A percentile compares a stretch with the other conserved stretches of the same genome.
Evolutionary conservation across 1,140 invertebrate genomes (phyloP).

Genomic region (Ceratoteleas bidentatus): DNA sequence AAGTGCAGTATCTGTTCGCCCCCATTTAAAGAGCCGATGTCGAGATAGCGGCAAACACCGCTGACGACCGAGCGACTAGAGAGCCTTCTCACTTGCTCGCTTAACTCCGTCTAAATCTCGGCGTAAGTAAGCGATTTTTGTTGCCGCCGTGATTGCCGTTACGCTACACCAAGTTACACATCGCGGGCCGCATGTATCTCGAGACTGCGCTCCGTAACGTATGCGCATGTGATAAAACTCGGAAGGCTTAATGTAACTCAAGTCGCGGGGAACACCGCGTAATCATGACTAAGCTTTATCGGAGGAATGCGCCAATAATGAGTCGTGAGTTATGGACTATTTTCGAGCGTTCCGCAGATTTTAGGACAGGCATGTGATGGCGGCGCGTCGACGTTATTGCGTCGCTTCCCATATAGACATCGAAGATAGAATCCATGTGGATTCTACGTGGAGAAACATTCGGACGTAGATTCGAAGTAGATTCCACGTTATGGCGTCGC

Average conservation of each 20-base stretch:
- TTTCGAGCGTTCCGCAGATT: slow-evolving; percentile 24
- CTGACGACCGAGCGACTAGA: slow-evolving; percentile 22
- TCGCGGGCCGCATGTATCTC: slow-evolving; percentile 20
- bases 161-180: slow-evolving; percentile 52
- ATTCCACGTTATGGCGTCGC: too few relatives aligned
- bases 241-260: slow-evolving; percentile 51
- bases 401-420: not conserved
- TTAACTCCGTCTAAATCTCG: slow-evolving; percentile 71
- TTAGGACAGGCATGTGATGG: slow-evolving; percentile 16
- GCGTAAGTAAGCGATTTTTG: slow-evolving; percentile 42
- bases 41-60: slow-evolving; percentile 68
- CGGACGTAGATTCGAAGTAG: too few relatives aligned
- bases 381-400: not conserved
- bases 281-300: slow-evolving; percentile 60
- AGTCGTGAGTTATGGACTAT: slow-evolving; percentile 31
- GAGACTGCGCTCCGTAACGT: slow-evolving; percentile 16
- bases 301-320: slow-evolving; percentile 46
- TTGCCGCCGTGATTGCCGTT: slow-evolving; percentile 51
- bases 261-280: slow-evolving; percentile 30
- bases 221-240: slow-evolving; percentile 40
- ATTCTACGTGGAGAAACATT: too few relatives aligned
- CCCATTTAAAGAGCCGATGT: slow-evolving; percentile 63
- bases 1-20: slow-evolving; percentile 63
- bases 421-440: too few relatives aligned
- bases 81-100: slow-evolving; percentile 66